phyloP scores from a whole-genome alignment of 2,888 invertebrate species.

The Brenthis ino region DNA sequence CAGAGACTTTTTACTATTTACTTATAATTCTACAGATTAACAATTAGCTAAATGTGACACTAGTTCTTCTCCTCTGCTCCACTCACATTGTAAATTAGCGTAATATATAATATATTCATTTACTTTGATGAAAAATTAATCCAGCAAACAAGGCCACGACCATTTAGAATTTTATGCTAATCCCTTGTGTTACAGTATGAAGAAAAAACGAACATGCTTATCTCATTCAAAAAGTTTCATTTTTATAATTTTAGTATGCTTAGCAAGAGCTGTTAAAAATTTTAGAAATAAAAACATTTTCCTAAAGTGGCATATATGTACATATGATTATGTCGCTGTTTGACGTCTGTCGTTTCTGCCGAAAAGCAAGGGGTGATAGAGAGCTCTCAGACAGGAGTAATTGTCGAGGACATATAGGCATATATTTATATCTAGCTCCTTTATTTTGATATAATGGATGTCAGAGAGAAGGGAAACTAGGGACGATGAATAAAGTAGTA shows the following conservation, averaged over 20 bases:
- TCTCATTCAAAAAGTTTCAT: too few relatives aligned
- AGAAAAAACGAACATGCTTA: too few relatives aligned
- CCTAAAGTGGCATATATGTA: neutral
- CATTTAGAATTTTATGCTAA: too few relatives aligned
- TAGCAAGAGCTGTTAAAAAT: neutral
- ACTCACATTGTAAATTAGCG: too few relatives aligned
- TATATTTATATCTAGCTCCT: conserved; percentile 22
- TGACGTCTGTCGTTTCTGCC: conserved; percentile 28
- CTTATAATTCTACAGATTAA: too few relatives aligned
- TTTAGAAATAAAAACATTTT: conserved; percentile 7
- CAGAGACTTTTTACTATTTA: too few relatives aligned
- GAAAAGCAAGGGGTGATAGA: conserved; percentile 30
- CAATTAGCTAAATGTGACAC: too few relatives aligned
- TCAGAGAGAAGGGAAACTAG: conserved; percentile 22
- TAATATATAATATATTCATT: too few relatives aligned
- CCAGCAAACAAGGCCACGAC: too few relatives aligned
- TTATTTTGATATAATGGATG: conserved; percentile 26
- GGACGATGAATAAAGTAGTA: conserved; percentile 13
- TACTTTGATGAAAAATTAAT: too few relatives aligned
- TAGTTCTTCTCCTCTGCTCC: too few relatives aligned
- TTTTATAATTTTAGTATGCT: neutral
- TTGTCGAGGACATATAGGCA: conserved; percentile 16
- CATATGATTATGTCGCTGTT: conserved; percentile 16
- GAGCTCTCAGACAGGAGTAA: conserved; percentile 26
- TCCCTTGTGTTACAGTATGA: too few relatives aligned